Percentiles rank a stretch among this genome's conserved stretches.
Conservation (phyloP, 2,888 invertebrate genomes). For the Scaptomyza cyrtandrae region DNA sequence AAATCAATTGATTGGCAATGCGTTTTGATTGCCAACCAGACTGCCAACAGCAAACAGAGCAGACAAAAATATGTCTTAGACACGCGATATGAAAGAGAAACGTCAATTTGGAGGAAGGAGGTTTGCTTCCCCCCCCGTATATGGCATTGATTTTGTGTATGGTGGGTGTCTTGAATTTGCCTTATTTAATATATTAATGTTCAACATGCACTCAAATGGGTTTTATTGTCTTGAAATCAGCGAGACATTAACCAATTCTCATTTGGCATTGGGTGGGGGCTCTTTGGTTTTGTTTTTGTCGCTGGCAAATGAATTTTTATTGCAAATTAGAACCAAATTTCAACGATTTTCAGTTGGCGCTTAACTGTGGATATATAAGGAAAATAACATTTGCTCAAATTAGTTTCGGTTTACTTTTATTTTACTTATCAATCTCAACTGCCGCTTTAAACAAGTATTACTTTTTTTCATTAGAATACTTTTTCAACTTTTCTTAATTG, state of each 20-base stretch:
- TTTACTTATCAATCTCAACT: no score
- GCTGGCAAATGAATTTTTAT: slow-evolving; percentile 34
- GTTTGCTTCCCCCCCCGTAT: slow-evolving; percentile 2
- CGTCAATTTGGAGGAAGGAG: background rate
- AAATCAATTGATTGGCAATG: slow-evolving; percentile 78
- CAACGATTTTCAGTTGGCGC: background rate
- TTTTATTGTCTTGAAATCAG: slow-evolving; percentile 59
- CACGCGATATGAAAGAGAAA: slow-evolving; percentile 53
- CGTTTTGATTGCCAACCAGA: slow-evolving; percentile 69
- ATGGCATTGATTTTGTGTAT: slow-evolving; percentile 46
- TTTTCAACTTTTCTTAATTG: no score
- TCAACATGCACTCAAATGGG: slow-evolving; percentile 61
- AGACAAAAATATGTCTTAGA: slow-evolving; percentile 34
- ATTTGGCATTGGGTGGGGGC: background rate
- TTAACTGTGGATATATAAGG: background rate
- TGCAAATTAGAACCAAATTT: slow-evolving; percentile 32
- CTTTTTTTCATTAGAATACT: no score
- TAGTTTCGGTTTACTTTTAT: no score
- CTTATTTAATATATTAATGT: slow-evolving; percentile 65
- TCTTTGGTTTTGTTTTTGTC: background rate
- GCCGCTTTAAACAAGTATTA: no score
- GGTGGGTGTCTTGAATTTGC: slow-evolving; percentile 13
- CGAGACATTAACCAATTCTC: slow-evolving; percentile 15
- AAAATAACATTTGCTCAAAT: no score
- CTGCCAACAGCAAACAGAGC: slow-evolving; percentile 24